phyloP scores from a whole-genome alignment of 1,140 invertebrate species.

The Spodoptera litura region DNA sequence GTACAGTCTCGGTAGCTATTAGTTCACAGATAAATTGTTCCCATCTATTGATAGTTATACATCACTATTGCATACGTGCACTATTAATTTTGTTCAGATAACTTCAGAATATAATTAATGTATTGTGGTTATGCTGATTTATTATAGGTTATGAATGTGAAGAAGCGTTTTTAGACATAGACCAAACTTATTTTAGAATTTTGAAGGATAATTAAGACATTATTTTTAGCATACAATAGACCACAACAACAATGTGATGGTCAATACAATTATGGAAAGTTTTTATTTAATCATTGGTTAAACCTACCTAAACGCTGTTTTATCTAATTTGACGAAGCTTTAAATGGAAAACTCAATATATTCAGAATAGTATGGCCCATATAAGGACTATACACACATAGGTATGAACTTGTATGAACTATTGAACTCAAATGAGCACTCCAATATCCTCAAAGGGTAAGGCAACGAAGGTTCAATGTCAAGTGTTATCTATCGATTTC shows the following conservation, averaged over 20 bases:
- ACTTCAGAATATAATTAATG: conserved; percentile 35
- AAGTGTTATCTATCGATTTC: conserved; percentile 22
- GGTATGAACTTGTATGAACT: not conserved
- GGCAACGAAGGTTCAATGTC: conserved; percentile 12
- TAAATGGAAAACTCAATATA: no score
- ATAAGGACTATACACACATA: not conserved
- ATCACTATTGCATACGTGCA: not conserved
- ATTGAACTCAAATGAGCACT: not conserved
- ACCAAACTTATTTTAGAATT: no score
- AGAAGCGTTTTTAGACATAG: not conserved
- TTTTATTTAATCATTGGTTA: no score
- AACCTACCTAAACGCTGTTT: no score
- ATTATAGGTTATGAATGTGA: not conserved
- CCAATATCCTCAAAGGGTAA: conserved; percentile 3
- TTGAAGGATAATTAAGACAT: not conserved
- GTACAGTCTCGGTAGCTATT: not conserved
- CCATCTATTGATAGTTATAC: not conserved
- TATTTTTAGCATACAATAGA: no score
- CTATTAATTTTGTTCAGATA: conserved; percentile 10
- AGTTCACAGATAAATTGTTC: not conserved
- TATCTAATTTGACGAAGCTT: no score
- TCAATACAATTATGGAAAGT: no score
- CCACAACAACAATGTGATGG: no score
- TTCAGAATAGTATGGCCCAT: no score
- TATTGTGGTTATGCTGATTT: conserved; percentile 28